Evolutionary conservation across 1,140 invertebrate species (phyloP), one percentile per base, ranked within the genome.

Genomic region (Hypsibius dujardini): DNA sequence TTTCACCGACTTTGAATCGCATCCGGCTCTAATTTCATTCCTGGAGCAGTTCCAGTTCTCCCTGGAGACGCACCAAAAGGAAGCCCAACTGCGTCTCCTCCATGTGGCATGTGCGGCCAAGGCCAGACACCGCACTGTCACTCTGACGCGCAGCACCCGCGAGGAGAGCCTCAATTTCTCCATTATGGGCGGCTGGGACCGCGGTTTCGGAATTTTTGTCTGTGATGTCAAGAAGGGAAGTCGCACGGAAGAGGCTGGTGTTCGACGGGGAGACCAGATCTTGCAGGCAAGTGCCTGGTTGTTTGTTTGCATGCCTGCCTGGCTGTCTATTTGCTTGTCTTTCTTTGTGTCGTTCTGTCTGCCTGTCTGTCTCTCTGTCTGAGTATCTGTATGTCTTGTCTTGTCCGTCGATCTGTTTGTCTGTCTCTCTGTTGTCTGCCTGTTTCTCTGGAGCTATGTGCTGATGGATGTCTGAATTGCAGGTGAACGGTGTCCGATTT

Each of bases 1-100:
- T 82, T 98, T 98, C 77, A 96, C 93, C 46, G 95, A 98, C 79
- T 99, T 98, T 81, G 95, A 99, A 81, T 93, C 87, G 2, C 89
- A 95, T 82, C 87, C 90, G 46, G 85, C 86, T 47, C 95, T 98
- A 92, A 95, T 95, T 86, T 90, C 93, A 74, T 95, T 96, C 78
- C 80, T 98, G 62, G 92, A 97, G 79, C 86, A 86, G 70, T 98
- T 98, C 82, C 93, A 98, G 81, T 81, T 83, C 60, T 85, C 85
- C 71, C 80, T 95, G 70, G 90, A 92, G 76, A 81, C 83, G 73
- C 88, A 91, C 72, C 73, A 62, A 72, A 71, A 70, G 70, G 69
- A 46, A 28, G 74, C 73, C 3, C 85, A 87, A 79, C 80, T 84
- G 72, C 80, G 86, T 72, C 81, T 98, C 74, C 78, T 98, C 71